Evolutionary conservation across 2,797 vertebrate species (phyloP), one percentile per base, ranked within the genome.

Genomic region (Mycteria americana): DNA sequence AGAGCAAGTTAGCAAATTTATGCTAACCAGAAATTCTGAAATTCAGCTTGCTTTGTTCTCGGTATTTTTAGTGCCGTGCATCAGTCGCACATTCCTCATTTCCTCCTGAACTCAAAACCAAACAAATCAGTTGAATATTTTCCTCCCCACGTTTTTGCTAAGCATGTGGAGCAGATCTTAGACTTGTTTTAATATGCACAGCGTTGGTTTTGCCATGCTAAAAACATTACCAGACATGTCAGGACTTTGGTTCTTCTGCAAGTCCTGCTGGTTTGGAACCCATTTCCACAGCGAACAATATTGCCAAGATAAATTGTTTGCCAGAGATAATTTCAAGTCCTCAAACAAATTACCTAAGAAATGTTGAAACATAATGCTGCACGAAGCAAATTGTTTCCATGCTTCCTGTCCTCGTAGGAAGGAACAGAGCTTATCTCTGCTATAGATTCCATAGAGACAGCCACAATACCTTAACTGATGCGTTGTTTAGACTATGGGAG

Each of bases 291-390:
- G 30, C 51, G 23, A 65, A 50, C 10, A 21, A 33, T 13, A 50
- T 7, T 72, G 94, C 94, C 95, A 96, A 95, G 92, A 67, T 41
- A 95, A 96, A 97, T 75, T 83, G 92, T 94, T 97, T 94, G 72
- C 72, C 85, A 83, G 89, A 93, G 94, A 96, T 92, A 95, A 88
- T 62, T 95, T 43, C 31, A 16, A 31, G 56, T 74, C 92, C 79
- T 95, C 94, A 94, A 97, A 95, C 94, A 94, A 91, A 96, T 97
- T 95, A 95, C 93, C 93, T 95, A 95, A 97, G 92, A 83, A 62
- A 83, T 23, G 76, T 68, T 84, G 88, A 80, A 97, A 85, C 68
- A 48, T 31, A 77, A 74, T 24, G 60, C 41, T 79, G 82, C 87
- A 80, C 5, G 4, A 88, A 92, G 89, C 48, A 80, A 88, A 97